A percentile compares a stretch with the other conserved stretches of the same genome.
Evolutionary conservation across 1,140 invertebrate genomes (phyloP).

Genomic region (Venturia canescens): DNA sequence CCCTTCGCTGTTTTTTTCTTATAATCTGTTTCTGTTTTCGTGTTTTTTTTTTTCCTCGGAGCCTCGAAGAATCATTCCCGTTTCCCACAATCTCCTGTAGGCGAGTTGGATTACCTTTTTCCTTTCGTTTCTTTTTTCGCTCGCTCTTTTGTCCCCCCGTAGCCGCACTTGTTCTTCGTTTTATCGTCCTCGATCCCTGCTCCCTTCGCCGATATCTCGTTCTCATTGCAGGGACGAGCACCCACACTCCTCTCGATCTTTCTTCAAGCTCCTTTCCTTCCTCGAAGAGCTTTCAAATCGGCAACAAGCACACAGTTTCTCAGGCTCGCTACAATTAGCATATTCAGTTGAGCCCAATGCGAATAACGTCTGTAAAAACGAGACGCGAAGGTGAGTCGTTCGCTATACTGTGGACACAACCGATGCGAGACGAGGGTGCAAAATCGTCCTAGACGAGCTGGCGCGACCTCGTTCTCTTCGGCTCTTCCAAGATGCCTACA

Average conservation of each 20-base stretch:
- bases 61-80: conserved; percentile 66
- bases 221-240: conserved; percentile 32
- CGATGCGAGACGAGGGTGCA: background rate
- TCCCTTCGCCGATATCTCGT: conserved; percentile 44
- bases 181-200: conserved; percentile 10
- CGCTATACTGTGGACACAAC: background rate
- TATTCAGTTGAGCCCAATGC: conserved; percentile 68
- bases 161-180: conserved; percentile 34
- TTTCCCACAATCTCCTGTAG: conserved; percentile 72
- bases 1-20: no score
- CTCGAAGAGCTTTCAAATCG: background rate
- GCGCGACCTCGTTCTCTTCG: conserved; percentile 8
- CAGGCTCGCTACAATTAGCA: conserved; percentile 67
- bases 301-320: background rate
- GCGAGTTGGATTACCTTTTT: conserved; percentile 71
- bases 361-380: conserved; percentile 35
- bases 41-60: conserved; percentile 30
- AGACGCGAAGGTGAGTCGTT: background rate
- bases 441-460: background rate
- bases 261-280: conserved; percentile 54
- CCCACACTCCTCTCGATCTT: conserved; percentile 51
- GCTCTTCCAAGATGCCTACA: background rate
- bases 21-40: background rate
- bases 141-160: background rate
- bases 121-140: conserved; percentile 38